Base-by-base conservation (phyloP, 2,888 invertebrate genomes). In the Adelognathus sp. region DNA sequence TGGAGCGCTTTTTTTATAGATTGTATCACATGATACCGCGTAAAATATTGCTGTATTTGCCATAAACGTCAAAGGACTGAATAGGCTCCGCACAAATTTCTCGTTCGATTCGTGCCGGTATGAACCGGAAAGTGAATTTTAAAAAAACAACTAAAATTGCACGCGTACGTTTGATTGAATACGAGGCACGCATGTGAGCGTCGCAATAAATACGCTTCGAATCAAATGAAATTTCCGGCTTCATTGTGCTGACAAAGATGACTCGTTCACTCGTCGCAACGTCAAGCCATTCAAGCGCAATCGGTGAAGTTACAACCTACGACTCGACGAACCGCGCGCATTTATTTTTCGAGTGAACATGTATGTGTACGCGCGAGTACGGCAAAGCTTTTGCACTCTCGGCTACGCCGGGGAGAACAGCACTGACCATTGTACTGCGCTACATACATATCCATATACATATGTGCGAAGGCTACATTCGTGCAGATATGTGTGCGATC, bases 151-250 rank as follows among this genome's bases (percentile, higher is more conserved):
- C n/a, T 56, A 58, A 58, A 74, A 74, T 24, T 70, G 58, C 58
- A 50, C 52, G 56, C 6, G 46, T 21, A 52, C 41, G 50, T 64
- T 69, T 69, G 50, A 78, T 77, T 69, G 69, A 58, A 70, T 64
- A 41, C 41, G 41, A 36, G 36, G 27, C 31, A n/a, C n/a, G n/a
- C n/a, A 52, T 66, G 16, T 29, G 36, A 56, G 44, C 36, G 1
- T 24, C 50, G 52, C 44, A 77, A 82, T 82, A 83, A 85, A 86
- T 81, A 80, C 67, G 31, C 66, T 72, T 66, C 75, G 81, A 84
- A 84, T 84, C 79, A 84, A 83, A 84, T 82, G 81, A 82, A 84
- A 85, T 82, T 86, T 86, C 86, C 86, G 85, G 84, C 66, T 84
- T 80, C 77, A 79, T 86, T 83, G 81, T 73, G 46, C 64, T 31